phyloP scores from a whole-genome alignment of 2,113 vertebrate genomes.

The Gyps fulvus region DNA sequence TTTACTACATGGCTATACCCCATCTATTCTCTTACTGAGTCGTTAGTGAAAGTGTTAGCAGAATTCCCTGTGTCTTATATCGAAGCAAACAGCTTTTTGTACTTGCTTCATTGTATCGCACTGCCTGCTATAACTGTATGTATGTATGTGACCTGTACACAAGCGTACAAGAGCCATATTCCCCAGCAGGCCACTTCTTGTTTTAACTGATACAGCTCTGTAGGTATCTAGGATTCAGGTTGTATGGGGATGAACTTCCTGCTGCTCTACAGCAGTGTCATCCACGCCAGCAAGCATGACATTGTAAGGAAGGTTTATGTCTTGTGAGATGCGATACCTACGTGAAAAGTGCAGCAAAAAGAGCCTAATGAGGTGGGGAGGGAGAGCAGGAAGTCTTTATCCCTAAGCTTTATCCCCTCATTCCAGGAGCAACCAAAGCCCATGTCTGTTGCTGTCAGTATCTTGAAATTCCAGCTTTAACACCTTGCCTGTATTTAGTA shows the following conservation, averaged over 20 bases:
- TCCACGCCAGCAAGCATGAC: fast-evolving
- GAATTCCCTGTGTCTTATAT: fast-evolving
- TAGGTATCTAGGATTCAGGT: background rate
- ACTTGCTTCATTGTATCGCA: fast-evolving
- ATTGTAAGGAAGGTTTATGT: background rate
- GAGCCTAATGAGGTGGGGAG: fast-evolving
- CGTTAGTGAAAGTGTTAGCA: background rate
- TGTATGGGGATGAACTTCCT: fast-evolving
- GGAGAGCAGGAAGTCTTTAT: background rate
- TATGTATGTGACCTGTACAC: fast-evolving
- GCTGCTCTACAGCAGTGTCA: background rate
- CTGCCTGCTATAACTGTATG: fast-evolving
- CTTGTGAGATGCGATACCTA: fast-evolving
- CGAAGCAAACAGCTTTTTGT: background rate
- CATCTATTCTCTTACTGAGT: background rate
- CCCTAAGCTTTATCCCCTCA: too few species aligned
- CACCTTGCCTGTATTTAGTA: background rate
- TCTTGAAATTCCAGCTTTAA: background rate
- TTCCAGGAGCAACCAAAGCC: background rate
- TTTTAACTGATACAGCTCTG: background rate
- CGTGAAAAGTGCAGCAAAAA: background rate
- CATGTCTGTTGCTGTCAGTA: fast-evolving
- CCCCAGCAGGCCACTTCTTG: fast-evolving
- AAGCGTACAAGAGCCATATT: fast-evolving
- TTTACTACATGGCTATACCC: background rate